Percentiles rank a stretch among this genome's conserved stretches.
These are phyloP conservation scores for Exephanes ischioxanthus DNA, from an alignment of 2,888 invertebrate genomes.

Conservation along the genomic window DNA sequence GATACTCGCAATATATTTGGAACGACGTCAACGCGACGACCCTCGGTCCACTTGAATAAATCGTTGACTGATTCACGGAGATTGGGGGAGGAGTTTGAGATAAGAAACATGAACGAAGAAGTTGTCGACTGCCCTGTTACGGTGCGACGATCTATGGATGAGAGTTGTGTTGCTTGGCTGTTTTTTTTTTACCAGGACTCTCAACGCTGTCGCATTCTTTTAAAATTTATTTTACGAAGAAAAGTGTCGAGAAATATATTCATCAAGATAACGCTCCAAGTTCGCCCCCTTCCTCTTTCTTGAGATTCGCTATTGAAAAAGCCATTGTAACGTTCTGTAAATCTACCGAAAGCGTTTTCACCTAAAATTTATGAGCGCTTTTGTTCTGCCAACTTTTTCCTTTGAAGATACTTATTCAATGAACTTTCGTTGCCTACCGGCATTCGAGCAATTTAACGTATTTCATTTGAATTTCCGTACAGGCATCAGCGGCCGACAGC, in stretches of 20 bases:
- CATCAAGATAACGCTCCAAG: too few species aligned
- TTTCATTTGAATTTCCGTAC: conserved; percentile 4
- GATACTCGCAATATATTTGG: conserved; percentile 4
- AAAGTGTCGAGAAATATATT: too few species aligned
- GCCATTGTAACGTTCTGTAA: too few species aligned
- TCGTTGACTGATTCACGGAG: conserved; percentile 9
- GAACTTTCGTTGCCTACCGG: not conserved
- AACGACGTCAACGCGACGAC: conserved; percentile 1
- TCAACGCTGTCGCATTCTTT: not conserved
- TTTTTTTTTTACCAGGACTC: not conserved
- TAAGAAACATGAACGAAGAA: not conserved
- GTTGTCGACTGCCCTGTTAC: not conserved
- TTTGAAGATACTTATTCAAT: too few species aligned
- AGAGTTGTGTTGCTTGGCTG: not conserved
- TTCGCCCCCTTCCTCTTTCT: too few species aligned
- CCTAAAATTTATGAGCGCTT: too few species aligned
- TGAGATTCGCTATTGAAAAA: too few species aligned
- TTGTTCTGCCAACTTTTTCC: too few species aligned
- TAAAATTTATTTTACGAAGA: too few species aligned
- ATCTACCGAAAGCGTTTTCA: too few species aligned
- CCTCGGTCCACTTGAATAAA: conserved; percentile 2
- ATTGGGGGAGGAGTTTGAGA: conserved; percentile 17
- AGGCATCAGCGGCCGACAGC: not conserved
- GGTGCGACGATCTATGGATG: not conserved
- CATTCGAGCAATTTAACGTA: not conserved